Evolutionary conservation across 2,888 invertebrate species (phyloP).

Genomic region (Drosophila rellima): DNA sequence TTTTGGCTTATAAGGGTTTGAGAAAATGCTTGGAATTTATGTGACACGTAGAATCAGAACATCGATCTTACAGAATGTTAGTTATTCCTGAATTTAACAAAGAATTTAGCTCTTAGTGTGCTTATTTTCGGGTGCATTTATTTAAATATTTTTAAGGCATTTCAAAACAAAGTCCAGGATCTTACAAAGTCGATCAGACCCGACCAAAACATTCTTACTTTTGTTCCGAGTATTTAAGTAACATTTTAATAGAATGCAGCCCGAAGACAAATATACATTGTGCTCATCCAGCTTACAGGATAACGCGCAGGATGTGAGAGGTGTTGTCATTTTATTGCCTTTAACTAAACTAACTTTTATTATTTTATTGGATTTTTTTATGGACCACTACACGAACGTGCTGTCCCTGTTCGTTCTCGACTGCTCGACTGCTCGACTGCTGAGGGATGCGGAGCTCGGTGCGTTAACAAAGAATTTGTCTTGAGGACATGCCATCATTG

Average conservation of each 20-base stretch:
- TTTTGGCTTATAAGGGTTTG: background rate
- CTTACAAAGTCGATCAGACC: background rate
- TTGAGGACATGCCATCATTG: slow-evolving; percentile 81
- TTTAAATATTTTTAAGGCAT: background rate
- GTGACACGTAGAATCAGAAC: background rate
- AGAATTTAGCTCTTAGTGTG: no score
- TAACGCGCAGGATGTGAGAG: slow-evolving; percentile 36
- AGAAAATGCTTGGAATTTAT: background rate
- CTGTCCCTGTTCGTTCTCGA: slow-evolving; percentile 24
- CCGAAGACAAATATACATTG: slow-evolving; percentile 47
- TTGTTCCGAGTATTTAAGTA: slow-evolving; percentile 23
- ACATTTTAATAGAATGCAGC: slow-evolving; percentile 34
- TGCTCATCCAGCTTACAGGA: slow-evolving; percentile 7
- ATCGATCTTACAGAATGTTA: no score
- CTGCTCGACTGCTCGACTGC: no score
- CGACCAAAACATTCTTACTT: background rate
- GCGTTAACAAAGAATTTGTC: slow-evolving; percentile 78
- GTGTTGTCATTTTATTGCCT: slow-evolving; percentile 77
- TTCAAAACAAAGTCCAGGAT: background rate
- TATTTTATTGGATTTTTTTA: slow-evolving; percentile 71
- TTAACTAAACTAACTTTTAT: slow-evolving; percentile 79
- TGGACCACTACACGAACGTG: slow-evolving; percentile 50
- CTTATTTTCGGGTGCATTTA: background rate
- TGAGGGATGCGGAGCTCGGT: slow-evolving; percentile 18
- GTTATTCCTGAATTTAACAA: no score